Evolutionary conservation across 2,113 vertebrate genomes (phyloP), one percentile per base, ranked within the genome.

Genomic region (Bufo bufo): DNA sequence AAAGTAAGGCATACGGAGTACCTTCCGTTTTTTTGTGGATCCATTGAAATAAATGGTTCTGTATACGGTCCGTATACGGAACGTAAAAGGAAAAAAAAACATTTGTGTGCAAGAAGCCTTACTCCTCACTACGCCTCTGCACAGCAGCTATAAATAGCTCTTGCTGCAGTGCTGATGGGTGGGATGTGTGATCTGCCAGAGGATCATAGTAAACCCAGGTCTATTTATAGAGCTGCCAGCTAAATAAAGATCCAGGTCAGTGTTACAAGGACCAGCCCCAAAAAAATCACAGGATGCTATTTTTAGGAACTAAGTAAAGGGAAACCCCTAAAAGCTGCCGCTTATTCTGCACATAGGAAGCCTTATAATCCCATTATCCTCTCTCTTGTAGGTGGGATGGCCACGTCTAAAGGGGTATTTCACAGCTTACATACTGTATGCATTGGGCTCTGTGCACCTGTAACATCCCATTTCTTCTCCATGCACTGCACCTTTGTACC

Each of bases 141-240:
- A 1, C 72, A 11, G 90, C 0, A 23, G 91, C 92, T 94, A 95
- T 93, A 95, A 92, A 93, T 93, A 95, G 92, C 66, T 12, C 2
- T 0, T 20, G 85, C 59, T 33, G 90, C 90, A 80, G 90, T 91
- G 91, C 74, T 9, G 0, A 23, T 85, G 90, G 66, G 87, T 92
- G 91, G 90, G 93, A 91, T 83, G 82, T 45, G 91, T 82, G 90
- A 89, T 77, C 90, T 81, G 90, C 93, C 89, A 89, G 72, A 89
- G 90, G 92, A 89, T 89, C 79, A 2, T 0, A 92, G 75, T 89
- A 91, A 91, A 92, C 84, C 90, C 90, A 20, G 0, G 90, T 52
- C 94, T 94, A 93, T 95, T 95, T 92, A 90, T 90, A 92, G 93
- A 85, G 43, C 92, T 89, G 81, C 69, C 89, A 88, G 92, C 94